Evolutionary conservation across 1,140 invertebrate species (phyloP).

Genomic region (Mamestra configurata): DNA sequence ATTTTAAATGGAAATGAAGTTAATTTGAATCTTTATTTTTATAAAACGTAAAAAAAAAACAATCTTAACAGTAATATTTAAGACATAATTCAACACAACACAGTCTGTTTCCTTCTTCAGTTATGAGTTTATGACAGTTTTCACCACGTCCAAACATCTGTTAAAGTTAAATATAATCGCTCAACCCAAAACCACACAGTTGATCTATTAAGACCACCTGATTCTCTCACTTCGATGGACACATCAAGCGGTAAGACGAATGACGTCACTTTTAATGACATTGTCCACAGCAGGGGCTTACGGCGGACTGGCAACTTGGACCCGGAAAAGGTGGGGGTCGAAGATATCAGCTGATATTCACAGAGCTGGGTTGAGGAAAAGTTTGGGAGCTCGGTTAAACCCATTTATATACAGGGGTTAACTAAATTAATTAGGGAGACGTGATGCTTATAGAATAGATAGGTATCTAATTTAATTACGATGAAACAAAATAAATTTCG

Average conservation of each 20-base stretch:
- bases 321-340: conserved; percentile 27
- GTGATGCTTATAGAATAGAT: too few species aligned
- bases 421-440: too few species aligned
- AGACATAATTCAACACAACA: too few species aligned
- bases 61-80: too few species aligned
- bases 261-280: conserved; percentile 39
- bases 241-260: conserved; percentile 14
- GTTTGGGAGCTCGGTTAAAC: not conserved
- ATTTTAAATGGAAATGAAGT: too few species aligned
- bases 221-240: conserved; percentile 9
- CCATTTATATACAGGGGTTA: too few species aligned
- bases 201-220: conserved; percentile 15
- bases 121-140: not conserved
- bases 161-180: not conserved
- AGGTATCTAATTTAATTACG: too few species aligned
- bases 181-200: conserved; percentile 3
- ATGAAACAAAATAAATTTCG: not conserved
- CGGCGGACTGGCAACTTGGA: conserved; percentile 30
- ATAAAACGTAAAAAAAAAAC: too few species aligned
- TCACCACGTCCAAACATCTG: not conserved
- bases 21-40: too few species aligned
- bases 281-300: conserved; percentile 25
- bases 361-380: not conserved
- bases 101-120: too few species aligned
- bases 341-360: conserved; percentile 7